Percentiles rank a stretch among this genome's conserved stretches.
Evolutionary conservation across 2,113 vertebrate genomes (phyloP).

Genomic region (Leptobrachium ailaonicum): DNA sequence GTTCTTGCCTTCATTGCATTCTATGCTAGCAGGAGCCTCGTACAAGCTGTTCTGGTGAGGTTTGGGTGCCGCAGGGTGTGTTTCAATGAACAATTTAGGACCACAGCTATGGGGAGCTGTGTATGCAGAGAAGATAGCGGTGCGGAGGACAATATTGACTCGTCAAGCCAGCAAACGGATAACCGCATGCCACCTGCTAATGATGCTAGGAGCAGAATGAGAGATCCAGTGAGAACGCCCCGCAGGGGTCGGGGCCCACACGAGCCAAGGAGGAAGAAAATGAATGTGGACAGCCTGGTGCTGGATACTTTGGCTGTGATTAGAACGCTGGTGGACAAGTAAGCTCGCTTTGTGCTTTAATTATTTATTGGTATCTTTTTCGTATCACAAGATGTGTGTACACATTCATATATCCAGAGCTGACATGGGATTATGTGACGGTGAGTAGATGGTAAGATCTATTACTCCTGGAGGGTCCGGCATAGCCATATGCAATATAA

Average conservation of each 20-base stretch:
- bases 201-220: slow-evolving; percentile 79
- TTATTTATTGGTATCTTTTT: not conserved
- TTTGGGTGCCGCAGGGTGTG: slow-evolving; percentile 72
- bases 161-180: slow-evolving; percentile 76
- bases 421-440: no score
- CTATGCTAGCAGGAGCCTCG: slow-evolving; percentile 94
- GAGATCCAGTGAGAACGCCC: slow-evolving; percentile 92
- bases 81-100: slow-evolving; percentile 74
- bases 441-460: no score
- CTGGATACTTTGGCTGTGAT: slow-evolving; percentile 97
- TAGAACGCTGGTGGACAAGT: slow-evolving; percentile 98
- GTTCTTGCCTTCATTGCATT: slow-evolving; percentile 92
- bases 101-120: slow-evolving; percentile 90
- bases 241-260: slow-evolving; percentile 91
- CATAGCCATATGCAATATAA: no score
- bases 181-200: slow-evolving; percentile 64
- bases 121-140: slow-evolving; percentile 94
- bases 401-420: no score
- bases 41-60: slow-evolving; percentile 84
- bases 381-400: no score
- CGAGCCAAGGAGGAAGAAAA: slow-evolving; percentile 94
- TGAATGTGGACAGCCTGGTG: slow-evolving; percentile 94
- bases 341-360: slow-evolving; percentile 67
- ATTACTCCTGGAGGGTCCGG: no score
- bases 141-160: slow-evolving; percentile 77